Base-by-base conservation (phyloP, 2,888 invertebrate genomes). In the Polietes domitor region DNA sequence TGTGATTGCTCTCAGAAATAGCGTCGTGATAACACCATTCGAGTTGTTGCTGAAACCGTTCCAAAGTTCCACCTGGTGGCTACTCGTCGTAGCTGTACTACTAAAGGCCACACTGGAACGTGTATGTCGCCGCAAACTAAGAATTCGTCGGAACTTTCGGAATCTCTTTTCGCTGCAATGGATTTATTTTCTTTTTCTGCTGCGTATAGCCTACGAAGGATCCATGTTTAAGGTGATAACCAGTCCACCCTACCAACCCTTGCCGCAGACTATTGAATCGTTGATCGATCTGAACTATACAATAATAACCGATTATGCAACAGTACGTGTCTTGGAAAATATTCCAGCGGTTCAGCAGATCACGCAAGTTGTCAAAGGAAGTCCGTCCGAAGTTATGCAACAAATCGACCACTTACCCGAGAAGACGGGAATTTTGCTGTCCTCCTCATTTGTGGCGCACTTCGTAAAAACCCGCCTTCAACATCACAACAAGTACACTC, bases 141-240 rank as follows among this genome's bases (percentile, higher is more conserved):
- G 26, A 58, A n/a, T 58, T 15, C 26, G 19, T 6, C 12, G 28
- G 5, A 19, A 10, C 17, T 43, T 70, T 0, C 41, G n/a, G 0
- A 63, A 47, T 12, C 12, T 71, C 1, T 61, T 43, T 10, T 15
- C 4, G 21, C 28, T 65, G 9, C 63, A 19, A 32, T 86, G 86
- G 86, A 32, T 85, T 3, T 61, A 86, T 24, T 47, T 86, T 12
- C 15, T 85, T 5, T 87, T 86, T 28, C 7, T 87, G 19, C 50
- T 89, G 5, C 88, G 89, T 0, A 50, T 85, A 19, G 47, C 88
- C 15, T 89, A 89, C 47, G 89, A 89, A 71, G 82, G 87, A 3
- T 88, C 87, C 10, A 77, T 89, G 0, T 89, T 88, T 24, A 80
- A 87, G 65, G 86, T 86, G 19, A 85, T 89, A 0, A 88, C 86